Evolutionary conservation across 2,888 invertebrate genomes (phyloP), one percentile per base, ranked within the genome.

Genomic region (Lasioglossum calceatum): DNA sequence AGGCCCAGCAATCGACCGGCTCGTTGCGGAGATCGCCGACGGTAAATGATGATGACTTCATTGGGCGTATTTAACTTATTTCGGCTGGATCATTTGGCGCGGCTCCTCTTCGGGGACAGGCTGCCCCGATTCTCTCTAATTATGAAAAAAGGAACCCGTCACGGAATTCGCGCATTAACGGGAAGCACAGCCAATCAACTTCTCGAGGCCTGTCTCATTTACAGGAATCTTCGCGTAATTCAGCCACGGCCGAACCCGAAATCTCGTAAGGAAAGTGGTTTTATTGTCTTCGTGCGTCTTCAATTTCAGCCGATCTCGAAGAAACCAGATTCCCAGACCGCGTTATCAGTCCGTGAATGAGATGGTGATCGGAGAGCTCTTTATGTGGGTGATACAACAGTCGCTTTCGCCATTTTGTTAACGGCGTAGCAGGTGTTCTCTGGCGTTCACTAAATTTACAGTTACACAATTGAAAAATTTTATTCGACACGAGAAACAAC

Each of bases 161-260:
- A 85, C 85, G 86, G 47, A 73, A 86, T 81, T 54, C 77, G 44
- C 72, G 77, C 80, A 81, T 86, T 85, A 86, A 84, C 72, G 76
- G 77, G 84, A 77, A 47, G 19, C 54, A 50, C 67, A 19, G 8
- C 76, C 83, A 27, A 79, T 67, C 82, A 73, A 27, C 61, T 1
- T 64, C 64, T 19, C 39, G 70, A 39, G 23, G 72, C 39, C 47
- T 39, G 72, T 50, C 79, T 42, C 79, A 39, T 79, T 82, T 79
- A 7, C 27, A 79, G 27, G 47, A 16, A 70, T 47, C 50, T 77
- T 77, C 50, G 67, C 67, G 67, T 47, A 47, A 47, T 67, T 67
- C 47, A 50, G 77, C 44, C 67, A 19, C 32, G 32, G 8, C 32
- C 32, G 5, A 23, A 4, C 12, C 47, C 27, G 7, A 32, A 19